phyloP scores from a whole-genome alignment of 2,888 invertebrate species.

The Steinernema scapterisci region DNA sequence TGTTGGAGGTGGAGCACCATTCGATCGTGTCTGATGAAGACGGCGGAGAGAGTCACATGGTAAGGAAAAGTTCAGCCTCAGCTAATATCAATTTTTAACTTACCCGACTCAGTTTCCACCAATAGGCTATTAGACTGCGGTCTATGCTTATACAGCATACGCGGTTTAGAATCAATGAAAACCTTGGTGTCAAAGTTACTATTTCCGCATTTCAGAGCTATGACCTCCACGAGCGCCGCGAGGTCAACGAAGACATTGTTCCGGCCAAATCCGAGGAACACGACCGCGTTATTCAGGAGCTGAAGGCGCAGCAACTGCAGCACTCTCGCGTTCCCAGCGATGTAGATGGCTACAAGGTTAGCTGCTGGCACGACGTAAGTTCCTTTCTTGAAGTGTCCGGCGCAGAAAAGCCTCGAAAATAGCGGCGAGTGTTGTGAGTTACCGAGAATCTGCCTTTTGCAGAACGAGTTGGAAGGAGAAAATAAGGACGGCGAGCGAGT shows the following conservation, averaged over 20 bases:
- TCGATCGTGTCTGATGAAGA: conserved; percentile 5
- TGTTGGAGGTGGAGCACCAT: conserved; percentile 14
- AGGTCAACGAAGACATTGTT: conserved; percentile 1
- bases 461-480: conserved; percentile 7
- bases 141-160: too few relatives aligned
- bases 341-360: conserved; percentile 6
- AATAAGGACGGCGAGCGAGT: not conserved
- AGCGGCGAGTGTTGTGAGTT: not conserved
- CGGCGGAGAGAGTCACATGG: not conserved
- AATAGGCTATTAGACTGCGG: too few relatives aligned
- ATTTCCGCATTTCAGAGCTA: conserved; percentile 10
- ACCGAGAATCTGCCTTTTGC: conserved; percentile 2
- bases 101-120: too few relatives aligned
- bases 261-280: conserved; percentile 27
- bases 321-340: not conserved
- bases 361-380: conserved; percentile 25
- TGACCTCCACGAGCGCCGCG: not conserved
- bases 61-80: too few relatives aligned
- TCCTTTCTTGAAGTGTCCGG: not conserved
- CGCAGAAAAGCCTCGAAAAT: too few relatives aligned
- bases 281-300: conserved; percentile 2
- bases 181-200: too few relatives aligned
- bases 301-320: conserved; percentile 5
- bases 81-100: too few relatives aligned
- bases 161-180: too few relatives aligned